Evolutionary conservation across 2,797 vertebrate species (phyloP), one percentile per base, ranked within the genome.

Genomic region (Falco berigora): DNA sequence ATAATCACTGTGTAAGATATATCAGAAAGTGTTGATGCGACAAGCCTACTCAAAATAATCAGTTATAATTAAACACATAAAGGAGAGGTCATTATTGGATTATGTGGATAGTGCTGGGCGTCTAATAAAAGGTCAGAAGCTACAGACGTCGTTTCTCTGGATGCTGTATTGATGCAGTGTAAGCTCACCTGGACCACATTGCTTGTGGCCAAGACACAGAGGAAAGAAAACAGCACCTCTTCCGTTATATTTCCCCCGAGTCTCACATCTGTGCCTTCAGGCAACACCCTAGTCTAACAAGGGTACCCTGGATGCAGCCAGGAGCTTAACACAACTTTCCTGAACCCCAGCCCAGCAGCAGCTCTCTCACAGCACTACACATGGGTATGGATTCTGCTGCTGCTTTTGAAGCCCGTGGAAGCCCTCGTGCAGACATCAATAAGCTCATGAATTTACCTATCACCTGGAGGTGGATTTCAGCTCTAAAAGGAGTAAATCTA

Each of bases 141-240:
- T 27, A 21, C 32, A 47, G n/a, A 14, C 14, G 67, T 75, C 12
- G 23, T 20, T 30, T 13, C 12, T 17, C 38, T 40, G 49, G 25
- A 46, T 66, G 36, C 28, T 73, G 10, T 8, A 7, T 1, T 11
- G 5, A 21, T 1, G 0, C 12, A 19, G 32, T 8, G 19, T 10
- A 28, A 52, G 56, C 42, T 79, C 63, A 49, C n/a, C 68, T 25
- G 34, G 38, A 80, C 6, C 38, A 14, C 14, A 1, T 9, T 61
- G 38, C 67, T 69, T n/a, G 34, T 71, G 64, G 68, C 23, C 36
- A 58, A 19, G 44, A 12, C 27, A 34, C 2, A 44, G 27, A 34
- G 22, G 6, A 38, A 40, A 55, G 13, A 24, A 6, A 77, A 25
- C 1, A 3, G 7, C 38, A 22, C 9, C 18, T 38, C n/a, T 20